phyloP scores from a whole-genome alignment of 2,888 invertebrate genomes.

The Actias luna region DNA sequence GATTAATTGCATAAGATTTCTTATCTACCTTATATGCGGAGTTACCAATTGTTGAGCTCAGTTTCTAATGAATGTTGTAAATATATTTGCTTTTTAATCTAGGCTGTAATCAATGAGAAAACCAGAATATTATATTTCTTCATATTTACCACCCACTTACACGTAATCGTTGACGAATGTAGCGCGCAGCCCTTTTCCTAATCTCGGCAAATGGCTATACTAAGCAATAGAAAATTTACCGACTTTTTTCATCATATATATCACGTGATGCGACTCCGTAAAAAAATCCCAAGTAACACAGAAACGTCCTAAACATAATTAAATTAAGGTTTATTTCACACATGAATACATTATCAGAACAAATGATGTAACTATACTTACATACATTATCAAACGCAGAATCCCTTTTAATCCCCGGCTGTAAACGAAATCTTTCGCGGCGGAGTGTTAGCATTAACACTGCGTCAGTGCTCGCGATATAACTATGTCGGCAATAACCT shows the following conservation, averaged over 20 bases:
- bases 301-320: not conserved
- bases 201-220: not conserved
- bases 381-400: slow-evolving; percentile 64
- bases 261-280: not conserved
- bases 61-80: no score
- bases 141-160: no score
- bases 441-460: slow-evolving; percentile 58
- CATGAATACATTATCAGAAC: slow-evolving; percentile 41
- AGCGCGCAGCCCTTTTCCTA: not conserved
- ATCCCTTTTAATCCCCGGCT: slow-evolving; percentile 71
- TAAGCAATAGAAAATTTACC: not conserved
- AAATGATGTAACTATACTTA: slow-evolving; percentile 63
- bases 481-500: slow-evolving; percentile 71
- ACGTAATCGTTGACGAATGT: no score
- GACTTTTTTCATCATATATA: not conserved
- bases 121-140: no score
- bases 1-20: no score
- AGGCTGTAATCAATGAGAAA: no score
- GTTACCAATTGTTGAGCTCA: no score
- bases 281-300: not conserved
- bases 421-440: slow-evolving; percentile 77
- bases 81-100: no score
- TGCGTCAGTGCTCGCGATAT: slow-evolving; percentile 54
- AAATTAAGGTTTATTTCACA: slow-evolving; percentile 4
- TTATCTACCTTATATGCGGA: no score